Base-by-base conservation (phyloP, 1,140 invertebrate genomes). In the Andrena cerasifolii region DNA sequence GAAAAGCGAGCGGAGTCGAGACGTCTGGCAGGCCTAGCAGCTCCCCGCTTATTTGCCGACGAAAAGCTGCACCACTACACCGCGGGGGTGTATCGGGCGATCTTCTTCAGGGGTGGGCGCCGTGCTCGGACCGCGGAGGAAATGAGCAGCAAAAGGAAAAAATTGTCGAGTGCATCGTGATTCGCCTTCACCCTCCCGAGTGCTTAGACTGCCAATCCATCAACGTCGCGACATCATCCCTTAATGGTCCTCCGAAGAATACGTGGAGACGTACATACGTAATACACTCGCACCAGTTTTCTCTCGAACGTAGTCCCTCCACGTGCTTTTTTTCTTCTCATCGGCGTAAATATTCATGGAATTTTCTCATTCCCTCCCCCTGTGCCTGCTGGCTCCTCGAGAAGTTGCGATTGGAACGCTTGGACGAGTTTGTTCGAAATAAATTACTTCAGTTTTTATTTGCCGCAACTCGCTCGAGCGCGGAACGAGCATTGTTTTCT, bases 201-300 rank as follows among this genome's bases (percentile, higher is more conserved):
- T 33, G 56, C 31, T 72, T 31, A 24, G 28, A 8, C 26, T 28
- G 10, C 26, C 36, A 72, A 72, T 72, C 68, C 28, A 72, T 72
- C 68, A 72, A 72, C 28, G 68, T 61, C 56, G 18, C n/a, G 3
- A 12, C 31, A 51, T 66, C 47, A 66, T 51, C 21, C 68, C 28
- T 26, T 51, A 51, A 72, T 72, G 68, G 28, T 49, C 51, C 31
- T 49, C n/a, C 18, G 26, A 18, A 45, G 14, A 4, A 24, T 58
- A 45, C 33, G n/a, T 16, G 16, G 24, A 45, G 10, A 43, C 24
- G 33, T 28, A 68, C 53, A n/a, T 3, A 12, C 43, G 45, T 59
- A 51, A 47, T 18, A 28, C 12, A 47, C n/a, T 8, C 21, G 21
- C 7, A 16, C 12, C 7, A 33, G n/a, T 59, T 71, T 71, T 59